phyloP scores from a whole-genome alignment of 2,888 invertebrate genomes.

The Odontocolon sp. region DNA sequence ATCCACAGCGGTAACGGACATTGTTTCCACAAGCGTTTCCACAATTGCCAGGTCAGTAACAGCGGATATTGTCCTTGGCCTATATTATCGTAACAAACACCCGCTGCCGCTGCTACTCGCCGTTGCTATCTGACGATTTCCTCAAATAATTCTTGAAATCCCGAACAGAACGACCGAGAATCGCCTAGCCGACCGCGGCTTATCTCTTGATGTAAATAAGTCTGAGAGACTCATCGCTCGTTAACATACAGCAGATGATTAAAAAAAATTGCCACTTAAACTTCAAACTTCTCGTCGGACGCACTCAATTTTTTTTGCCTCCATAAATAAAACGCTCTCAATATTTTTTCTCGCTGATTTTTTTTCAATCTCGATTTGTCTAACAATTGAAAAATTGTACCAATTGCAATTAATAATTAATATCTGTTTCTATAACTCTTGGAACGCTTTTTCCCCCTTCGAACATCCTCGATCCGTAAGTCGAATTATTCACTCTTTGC shows the following conservation, averaged over 20 bases:
- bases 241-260: no score
- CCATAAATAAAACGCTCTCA: neutral
- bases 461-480: conserved; percentile 41
- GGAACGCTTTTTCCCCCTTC: conserved; percentile 45
- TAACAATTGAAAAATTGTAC: neutral
- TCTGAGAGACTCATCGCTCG: no score
- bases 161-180: neutral
- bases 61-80: neutral
- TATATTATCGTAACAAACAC: conserved; percentile 8
- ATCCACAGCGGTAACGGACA: conserved; percentile 75
- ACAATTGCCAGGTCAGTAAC: conserved; percentile 77
- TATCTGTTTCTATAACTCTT: conserved; percentile 29
- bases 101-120: neutral
- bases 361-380: neutral
- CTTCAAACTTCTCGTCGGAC: no score
- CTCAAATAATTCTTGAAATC: neutral
- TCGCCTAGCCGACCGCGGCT: neutral
- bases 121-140: conserved; percentile 13
- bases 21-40: conserved; percentile 77
- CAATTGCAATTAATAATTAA: conserved; percentile 36
- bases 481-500: conserved; percentile 11
- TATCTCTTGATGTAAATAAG: conserved; percentile 1
- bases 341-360: neutral
- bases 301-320: neutral
- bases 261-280: no score